Evolutionary conservation across 1,140 invertebrate species (phyloP), one percentile per base, ranked within the genome.

Genomic region (Saccostrea glomerata): DNA sequence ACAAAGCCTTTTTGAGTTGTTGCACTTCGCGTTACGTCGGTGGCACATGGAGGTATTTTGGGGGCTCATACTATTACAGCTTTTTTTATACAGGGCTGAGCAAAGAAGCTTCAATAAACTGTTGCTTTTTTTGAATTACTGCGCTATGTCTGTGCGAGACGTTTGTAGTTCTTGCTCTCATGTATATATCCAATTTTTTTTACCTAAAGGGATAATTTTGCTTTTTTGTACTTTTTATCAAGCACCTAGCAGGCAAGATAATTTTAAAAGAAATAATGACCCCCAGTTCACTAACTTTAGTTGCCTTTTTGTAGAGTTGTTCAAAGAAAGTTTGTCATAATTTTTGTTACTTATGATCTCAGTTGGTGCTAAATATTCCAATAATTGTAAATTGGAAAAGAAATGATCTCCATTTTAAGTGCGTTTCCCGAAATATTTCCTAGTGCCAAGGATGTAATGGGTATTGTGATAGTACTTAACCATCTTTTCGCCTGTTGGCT

Each of bases 401-500:
- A 73, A 70, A 30, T 30, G 55, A 70, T 86, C 55, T 82, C 70
- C 20, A 73, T n/a, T n/a, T 47, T 86, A 4, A 36, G 55, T 70
- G 55, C 30, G 70, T 55, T 54, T 56, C 73, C 88, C 88, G 86
- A 89, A 89, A 54, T 89, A 86, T 86, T 89, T 87, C 88, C 86
- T 89, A 82, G 85, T 89, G 88, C 88, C 88, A 89, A 89, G 40
- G 66, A 20, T 87, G 63, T 82, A 60, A 84, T 54, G 87, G 58
- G 20, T 13, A 70, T 83, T 83, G 25, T 13, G 11, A 30, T 82
- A 63, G 86, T 87, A 63, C 56, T 82, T 84, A 63, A n/a, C 66
- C 54, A 70, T 88, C 87, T 56, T 30, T 82, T 66, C 20, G 60
- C 87, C 23, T 58, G 23, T 73, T 73, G 66, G 73, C 82, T 77